Evolutionary conservation across 2,113 vertebrate species (phyloP).

Genomic region (Arothron firmamentum): DNA sequence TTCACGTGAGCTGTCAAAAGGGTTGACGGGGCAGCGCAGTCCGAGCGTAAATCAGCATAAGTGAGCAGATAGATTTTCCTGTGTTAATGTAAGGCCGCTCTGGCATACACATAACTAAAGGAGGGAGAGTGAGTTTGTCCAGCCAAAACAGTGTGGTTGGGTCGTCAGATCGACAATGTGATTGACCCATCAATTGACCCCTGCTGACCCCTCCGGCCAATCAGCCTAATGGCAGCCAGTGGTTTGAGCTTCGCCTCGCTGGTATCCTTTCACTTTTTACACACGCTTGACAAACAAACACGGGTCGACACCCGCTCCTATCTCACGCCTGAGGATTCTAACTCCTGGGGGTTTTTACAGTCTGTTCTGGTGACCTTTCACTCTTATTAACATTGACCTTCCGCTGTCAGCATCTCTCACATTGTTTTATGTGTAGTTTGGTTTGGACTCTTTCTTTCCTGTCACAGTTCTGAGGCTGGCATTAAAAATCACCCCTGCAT

Average conservation of each 20-base stretch:
- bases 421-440: too few relatives aligned
- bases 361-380: constrained; percentile 62
- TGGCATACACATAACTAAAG: constrained; percentile 66
- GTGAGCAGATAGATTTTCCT: constrained; percentile 75
- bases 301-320: constrained; percentile 15
- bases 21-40: constrained; percentile 44
- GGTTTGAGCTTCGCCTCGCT: constrained; percentile 39
- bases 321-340: constrained; percentile 58
- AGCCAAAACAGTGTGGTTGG: constrained; percentile 50
- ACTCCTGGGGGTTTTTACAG: constrained; percentile 58
- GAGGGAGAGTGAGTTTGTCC: constrained; percentile 27
- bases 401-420: neutral
- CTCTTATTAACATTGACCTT: constrained; percentile 53
- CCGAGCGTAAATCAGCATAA: constrained; percentile 72
- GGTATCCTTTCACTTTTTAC: constrained; percentile 36
- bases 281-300: constrained; percentile 15
- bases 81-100: constrained; percentile 66
- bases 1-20: constrained; percentile 56
- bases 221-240: constrained; percentile 72
- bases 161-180: constrained; percentile 72
- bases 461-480: too few relatives aligned
- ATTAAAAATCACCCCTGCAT: constrained; percentile 57
- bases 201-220: constrained; percentile 71
- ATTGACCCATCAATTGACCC: constrained; percentile 76
- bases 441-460: constrained; percentile 3